Conservation (phyloP, 2,888 invertebrate genomes). For the Pristionchus fissidentatus region DNA sequence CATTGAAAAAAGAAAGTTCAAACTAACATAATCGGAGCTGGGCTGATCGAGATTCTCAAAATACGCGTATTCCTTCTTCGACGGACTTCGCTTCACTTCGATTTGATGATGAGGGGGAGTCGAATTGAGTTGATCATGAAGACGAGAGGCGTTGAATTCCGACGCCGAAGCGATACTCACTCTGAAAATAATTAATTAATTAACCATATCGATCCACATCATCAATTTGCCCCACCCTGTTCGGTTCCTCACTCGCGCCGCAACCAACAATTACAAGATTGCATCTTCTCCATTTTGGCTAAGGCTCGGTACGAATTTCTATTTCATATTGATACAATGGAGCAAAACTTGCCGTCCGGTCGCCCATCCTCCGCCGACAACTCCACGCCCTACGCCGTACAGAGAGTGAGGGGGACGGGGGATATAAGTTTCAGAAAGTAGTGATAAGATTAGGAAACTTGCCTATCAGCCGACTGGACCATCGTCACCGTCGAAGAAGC, state of each 20-base stretch:
- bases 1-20: too few species aligned
- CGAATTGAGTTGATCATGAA: not conserved
- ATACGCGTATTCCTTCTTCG: slow-evolving; percentile 39
- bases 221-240: too few species aligned
- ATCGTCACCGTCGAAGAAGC: slow-evolving; percentile 21
- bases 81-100: slow-evolving; percentile 37
- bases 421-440: not conserved
- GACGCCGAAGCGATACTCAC: not conserved
- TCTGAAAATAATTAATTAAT: not conserved
- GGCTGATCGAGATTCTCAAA: slow-evolving; percentile 1
- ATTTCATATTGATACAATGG: too few species aligned
- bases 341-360: too few species aligned
- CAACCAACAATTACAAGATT: too few species aligned
- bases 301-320: too few species aligned
- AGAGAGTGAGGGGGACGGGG: slow-evolving; percentile 21
- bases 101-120: not conserved
- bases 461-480: slow-evolving; percentile 30
- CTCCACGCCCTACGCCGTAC: too few species aligned
- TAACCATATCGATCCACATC: not conserved
- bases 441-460: not conserved
- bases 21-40: slow-evolving; percentile 39
- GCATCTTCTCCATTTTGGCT: too few species aligned
- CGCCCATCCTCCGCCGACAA: too few species aligned
- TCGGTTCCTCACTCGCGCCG: too few species aligned
- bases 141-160: not conserved